Evolutionary conservation across 2,113 vertebrate genomes (phyloP), one percentile per base, ranked within the genome.

Genomic region (Butorides virescens): DNA sequence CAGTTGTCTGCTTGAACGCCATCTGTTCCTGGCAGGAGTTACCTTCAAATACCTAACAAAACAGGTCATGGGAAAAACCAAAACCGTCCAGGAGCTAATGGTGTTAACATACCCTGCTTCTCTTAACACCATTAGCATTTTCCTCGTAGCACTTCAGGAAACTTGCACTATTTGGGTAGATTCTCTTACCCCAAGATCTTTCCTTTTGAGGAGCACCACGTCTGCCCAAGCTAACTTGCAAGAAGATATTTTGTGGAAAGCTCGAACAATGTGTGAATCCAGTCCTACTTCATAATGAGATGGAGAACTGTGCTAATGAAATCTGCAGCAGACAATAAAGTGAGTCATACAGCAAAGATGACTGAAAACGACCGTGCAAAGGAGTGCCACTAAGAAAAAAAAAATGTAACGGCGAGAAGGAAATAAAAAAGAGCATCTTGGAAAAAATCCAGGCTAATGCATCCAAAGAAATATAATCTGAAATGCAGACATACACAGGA

Each of bases 11-110:
- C 94, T 88, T 97, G 93, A 96, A 39, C 42, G 30, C 95, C 96
- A 93, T 97, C 96, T 98, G 97, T 93, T 97, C 94, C 86, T 95
- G 97, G 89, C 95, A 96, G 87, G 80, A 95, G 37, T 91, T 96
- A 92, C 86, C 95, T 83, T 95, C 91, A 92, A 95, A 97, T 91
- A 95, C 86, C 93, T 96, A 81, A 56, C 53, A 55, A 97, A 97
- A 91, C 91, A 96, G 94, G 95, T 96, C 95, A 96, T 90, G 87
- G 90, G 95, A 95, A 94, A 84, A 95, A 20, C 9, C 56, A 63
- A 17, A 81, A 58, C 55, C 74, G 93, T 95, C 83, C 91, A 94
- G 75, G 84, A 95, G 76, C 71, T 96, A 68, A 79, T 96, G 90
- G 63, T 91, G 76, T 59, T 97, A 91, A 73, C 91, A 91, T 58